Conservation (phyloP, 2,113 vertebrate species). For the Bostrychus sinensis region DNA sequence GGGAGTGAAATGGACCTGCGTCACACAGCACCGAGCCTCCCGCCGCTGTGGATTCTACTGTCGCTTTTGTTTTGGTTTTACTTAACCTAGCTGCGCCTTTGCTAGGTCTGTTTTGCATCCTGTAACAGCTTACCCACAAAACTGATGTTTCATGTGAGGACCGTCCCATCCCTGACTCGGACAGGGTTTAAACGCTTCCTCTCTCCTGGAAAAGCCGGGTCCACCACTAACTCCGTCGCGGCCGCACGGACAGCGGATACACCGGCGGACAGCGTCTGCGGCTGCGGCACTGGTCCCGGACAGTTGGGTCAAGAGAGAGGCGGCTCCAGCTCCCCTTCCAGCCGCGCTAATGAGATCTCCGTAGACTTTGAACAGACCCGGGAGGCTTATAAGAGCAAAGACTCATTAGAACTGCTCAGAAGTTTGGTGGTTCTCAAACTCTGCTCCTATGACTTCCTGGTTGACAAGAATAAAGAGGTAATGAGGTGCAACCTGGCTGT, state of each 20-base stretch:
- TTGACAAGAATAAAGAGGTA: conserved; percentile 81
- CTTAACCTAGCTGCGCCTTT: too few relatives aligned
- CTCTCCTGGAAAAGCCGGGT: conserved; percentile 13
- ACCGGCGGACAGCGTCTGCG: conserved; percentile 2
- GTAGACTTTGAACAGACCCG: conserved; percentile 76
- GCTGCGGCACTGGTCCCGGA: conserved; percentile 8
- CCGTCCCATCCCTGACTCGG: conserved; percentile 18
- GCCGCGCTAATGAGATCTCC: conserved; percentile 31
- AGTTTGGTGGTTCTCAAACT: conserved; percentile 82
- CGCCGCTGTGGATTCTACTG: neutral
- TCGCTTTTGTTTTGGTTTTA: neutral
- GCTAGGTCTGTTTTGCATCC: neutral
- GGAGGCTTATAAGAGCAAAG: conserved; percentile 84
- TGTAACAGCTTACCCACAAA: neutral
- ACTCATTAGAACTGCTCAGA: conserved; percentile 79
- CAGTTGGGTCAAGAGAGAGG: conserved; percentile 21
- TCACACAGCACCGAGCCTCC: neutral
- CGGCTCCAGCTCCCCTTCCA: neutral
- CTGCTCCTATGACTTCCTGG: conserved; percentile 78
- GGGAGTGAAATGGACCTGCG: neutral
- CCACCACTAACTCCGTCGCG: conserved; percentile 17
- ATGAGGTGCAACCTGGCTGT: neutral
- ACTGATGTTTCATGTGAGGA: conserved; percentile 55
- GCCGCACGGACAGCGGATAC: conserved; percentile 17
- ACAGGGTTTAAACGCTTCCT: conserved; percentile 25